These are phyloP conservation scores for Linurgus olivaceus DNA, from an alignment of 2,797 vertebrate genomes.

Conservation along the genomic window DNA sequence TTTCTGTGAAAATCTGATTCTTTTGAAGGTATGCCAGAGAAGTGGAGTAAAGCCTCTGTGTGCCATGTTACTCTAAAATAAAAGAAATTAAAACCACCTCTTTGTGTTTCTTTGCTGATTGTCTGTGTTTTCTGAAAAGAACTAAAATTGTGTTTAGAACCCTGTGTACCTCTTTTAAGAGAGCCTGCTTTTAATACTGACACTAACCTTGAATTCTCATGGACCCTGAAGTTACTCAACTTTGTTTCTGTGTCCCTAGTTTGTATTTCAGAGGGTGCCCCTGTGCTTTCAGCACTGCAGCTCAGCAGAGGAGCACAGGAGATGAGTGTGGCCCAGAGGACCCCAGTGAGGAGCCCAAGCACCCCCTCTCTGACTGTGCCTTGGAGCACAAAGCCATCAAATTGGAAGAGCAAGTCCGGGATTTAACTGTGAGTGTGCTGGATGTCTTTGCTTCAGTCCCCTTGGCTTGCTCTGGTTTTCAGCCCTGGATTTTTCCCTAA, in stretches of 20 bases:
- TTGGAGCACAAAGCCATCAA: slow-evolving; percentile 79
- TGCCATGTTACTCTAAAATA: neutral
- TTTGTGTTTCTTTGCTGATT: neutral
- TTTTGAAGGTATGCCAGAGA: neutral
- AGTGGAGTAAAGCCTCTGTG: neutral
- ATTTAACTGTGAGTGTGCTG: slow-evolving; percentile 79
- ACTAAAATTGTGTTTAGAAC: neutral
- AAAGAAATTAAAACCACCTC: neutral
- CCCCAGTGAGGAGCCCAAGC: slow-evolving; percentile 67
- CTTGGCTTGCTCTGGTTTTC: neutral
- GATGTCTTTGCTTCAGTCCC: neutral
- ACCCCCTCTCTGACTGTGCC: slow-evolving; percentile 69
- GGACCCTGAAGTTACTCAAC: neutral
- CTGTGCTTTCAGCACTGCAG: slow-evolving; percentile 76
- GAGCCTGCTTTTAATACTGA: neutral
- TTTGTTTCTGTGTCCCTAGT: neutral
- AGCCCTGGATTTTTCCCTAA: neutral
- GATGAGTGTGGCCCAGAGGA: slow-evolving; percentile 79
- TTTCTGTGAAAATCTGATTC: neutral
- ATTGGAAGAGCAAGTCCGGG: slow-evolving; percentile 82
- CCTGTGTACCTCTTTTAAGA: neutral
- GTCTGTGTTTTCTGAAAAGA: neutral
- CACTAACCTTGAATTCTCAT: neutral
- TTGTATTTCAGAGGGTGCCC: slow-evolving; percentile 65
- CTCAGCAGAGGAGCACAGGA: slow-evolving; percentile 79